A percentile compares a stretch with the other conserved stretches of the same genome.
Evolutionary conservation across 2,113 vertebrate species (phyloP).

Genomic region (Amblyopsis rosae): DNA sequence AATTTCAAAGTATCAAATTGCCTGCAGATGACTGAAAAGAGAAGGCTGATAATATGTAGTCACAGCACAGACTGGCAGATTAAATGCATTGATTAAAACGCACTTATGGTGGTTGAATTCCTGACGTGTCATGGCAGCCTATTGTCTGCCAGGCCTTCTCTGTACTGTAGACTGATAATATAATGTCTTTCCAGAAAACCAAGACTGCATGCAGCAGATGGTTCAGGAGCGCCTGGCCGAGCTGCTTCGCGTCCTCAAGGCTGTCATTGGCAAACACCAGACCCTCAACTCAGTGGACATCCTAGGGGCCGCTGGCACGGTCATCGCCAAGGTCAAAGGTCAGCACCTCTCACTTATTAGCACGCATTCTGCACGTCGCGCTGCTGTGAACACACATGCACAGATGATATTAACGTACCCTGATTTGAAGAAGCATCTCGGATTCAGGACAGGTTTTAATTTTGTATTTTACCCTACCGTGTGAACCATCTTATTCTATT

Average conservation of each 20-base stretch:
- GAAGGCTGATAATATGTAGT: too few relatives aligned
- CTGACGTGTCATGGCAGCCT: too few relatives aligned
- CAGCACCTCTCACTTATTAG: constrained; percentile 51
- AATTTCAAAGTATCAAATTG: constrained; percentile 28
- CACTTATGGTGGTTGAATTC: too few relatives aligned
- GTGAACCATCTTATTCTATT: background rate
- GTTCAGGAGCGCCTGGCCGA: constrained; percentile 89
- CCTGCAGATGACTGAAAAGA: too few relatives aligned
- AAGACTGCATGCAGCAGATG: constrained; percentile 79
- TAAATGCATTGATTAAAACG: too few relatives aligned
- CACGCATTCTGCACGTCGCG: background rate
- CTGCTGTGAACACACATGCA: constrained; percentile 6
- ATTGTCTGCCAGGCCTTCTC: background rate
- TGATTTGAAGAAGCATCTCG: background rate
- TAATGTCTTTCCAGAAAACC: constrained; percentile 67
- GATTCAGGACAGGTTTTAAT: background rate
- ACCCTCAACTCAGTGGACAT: constrained; percentile 92
- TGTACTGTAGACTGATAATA: background rate
- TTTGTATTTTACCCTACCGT: background rate
- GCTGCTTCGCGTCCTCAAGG: constrained; percentile 86
- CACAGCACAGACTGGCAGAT: too few relatives aligned
- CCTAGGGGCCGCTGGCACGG: constrained; percentile 89
- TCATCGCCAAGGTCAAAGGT: constrained; percentile 98
- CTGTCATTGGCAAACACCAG: constrained; percentile 90
- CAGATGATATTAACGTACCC: constrained; percentile 8